These are phyloP conservation scores for Zaprionus capensis DNA, from an alignment of 1,140 invertebrate species.

Conservation along the genomic window DNA sequence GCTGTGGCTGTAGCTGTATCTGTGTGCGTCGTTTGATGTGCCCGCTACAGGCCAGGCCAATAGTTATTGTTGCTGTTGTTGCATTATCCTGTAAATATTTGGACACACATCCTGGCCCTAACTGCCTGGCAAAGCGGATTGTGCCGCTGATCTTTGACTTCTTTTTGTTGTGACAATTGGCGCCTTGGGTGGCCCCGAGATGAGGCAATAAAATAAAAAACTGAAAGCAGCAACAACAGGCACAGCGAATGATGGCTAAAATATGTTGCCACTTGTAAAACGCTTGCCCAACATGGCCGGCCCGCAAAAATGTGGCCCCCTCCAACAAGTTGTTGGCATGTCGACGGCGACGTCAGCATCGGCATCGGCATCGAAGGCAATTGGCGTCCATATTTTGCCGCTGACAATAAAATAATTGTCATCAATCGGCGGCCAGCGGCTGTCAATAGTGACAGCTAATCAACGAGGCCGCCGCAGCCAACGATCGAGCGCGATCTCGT, in stretches of 20 bases:
- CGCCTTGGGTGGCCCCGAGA: conserved; percentile 71
- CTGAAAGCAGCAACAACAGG: conserved; percentile 19
- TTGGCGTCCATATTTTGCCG: conserved; percentile 23
- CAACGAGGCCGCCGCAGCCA: conserved; percentile 30
- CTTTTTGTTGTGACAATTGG: conserved; percentile 59
- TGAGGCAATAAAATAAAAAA: neutral
- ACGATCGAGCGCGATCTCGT: neutral
- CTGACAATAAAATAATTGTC: conserved; percentile 77
- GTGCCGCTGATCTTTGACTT: conserved; percentile 54
- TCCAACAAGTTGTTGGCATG: conserved; percentile 74
- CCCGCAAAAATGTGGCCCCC: conserved; percentile 48
- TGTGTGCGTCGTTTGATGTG: conserved; percentile 45
- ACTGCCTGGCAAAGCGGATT: conserved; percentile 56
- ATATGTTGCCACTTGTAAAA: conserved; percentile 78
- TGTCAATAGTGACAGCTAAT: conserved; percentile 82
- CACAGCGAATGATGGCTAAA: conserved; percentile 36
- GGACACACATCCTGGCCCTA: conserved; percentile 58
- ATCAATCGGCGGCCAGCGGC: conserved; percentile 64
- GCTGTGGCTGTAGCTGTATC: neutral
- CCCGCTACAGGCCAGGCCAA: conserved; percentile 28
- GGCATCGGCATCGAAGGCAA: conserved; percentile 27
- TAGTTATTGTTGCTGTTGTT: conserved; percentile 17
- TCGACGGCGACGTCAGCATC: conserved; percentile 16
- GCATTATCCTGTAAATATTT: conserved; percentile 70
- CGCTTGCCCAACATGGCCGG: conserved; percentile 65